Evolutionary conservation across 2,113 vertebrate genomes (phyloP).

Genomic region (Leucopsar rothschildi): DNA sequence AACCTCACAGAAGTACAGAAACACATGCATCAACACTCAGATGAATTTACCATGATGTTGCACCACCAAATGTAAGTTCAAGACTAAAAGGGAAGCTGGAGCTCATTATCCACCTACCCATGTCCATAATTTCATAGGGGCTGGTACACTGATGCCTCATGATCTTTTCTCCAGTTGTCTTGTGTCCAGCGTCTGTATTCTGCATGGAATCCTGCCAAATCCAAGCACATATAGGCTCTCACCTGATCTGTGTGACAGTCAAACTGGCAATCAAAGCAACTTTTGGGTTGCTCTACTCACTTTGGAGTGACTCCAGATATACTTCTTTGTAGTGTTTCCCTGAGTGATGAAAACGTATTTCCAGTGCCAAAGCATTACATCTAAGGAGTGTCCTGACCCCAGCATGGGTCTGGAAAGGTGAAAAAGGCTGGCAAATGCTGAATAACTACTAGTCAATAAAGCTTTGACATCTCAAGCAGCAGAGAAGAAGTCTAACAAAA

Average conservation of each 20-base stretch:
- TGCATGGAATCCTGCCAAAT: background rate
- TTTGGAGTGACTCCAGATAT: background rate
- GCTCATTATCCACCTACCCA: background rate
- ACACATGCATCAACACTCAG: background rate
- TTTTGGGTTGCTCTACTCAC: background rate
- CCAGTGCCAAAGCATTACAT: background rate
- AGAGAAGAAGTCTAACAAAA: background rate
- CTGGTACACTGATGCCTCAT: background rate
- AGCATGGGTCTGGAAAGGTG: background rate
- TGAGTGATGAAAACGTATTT: background rate
- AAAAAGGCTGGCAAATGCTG: background rate
- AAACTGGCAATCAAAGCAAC: background rate
- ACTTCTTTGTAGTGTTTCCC: background rate
- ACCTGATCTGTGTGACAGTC: background rate
- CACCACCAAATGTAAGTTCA: background rate
- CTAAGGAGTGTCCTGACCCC: background rate
- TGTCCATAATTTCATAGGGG: background rate
- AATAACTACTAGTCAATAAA: background rate
- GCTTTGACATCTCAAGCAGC: background rate
- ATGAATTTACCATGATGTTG: background rate
- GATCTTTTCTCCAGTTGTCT: background rate
- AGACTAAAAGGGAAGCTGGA: background rate
- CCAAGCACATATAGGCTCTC: background rate
- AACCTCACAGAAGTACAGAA: background rate
- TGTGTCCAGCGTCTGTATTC: rapidly evolving